Evolutionary conservation across 2,113 vertebrate species (phyloP), one percentile per base, ranked within the genome.

Genomic region (Paradisaea rubra): DNA sequence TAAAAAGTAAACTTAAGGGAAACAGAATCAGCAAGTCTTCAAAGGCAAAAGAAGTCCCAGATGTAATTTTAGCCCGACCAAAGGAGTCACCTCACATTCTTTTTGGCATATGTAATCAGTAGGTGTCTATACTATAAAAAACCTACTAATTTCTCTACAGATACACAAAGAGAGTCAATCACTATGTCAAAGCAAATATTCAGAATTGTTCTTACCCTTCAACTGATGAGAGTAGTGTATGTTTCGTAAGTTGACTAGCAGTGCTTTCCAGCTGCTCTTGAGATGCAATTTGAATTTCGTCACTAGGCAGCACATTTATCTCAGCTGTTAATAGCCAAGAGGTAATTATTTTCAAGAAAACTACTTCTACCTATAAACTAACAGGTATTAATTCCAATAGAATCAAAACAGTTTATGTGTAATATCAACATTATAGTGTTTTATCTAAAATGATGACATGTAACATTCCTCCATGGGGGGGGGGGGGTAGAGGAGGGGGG

Each of bases 261-360:
- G 49, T 82, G 93, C 61, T 53, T 83, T 91, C 96, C 81, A 66
- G 64, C 19, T 78, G 89, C 78, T 96, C 86, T 65, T 87, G 79
- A 93, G 47, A 28, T 23, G 37, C 61, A 84, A 9, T 56, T 65
- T 30, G 72, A 70, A 64, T 63, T 53, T 79, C 91, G 56, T 86
- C 77, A 72, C 50, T 74, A 92, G 88, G 60, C 27, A 69, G 76
- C 31, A 57, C 66, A 41, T 89, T 91, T 61, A 60, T 28, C 56
- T 93, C 96, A 91, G 86, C 98, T 98, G 94, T 92, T 94, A 81
- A 95, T 49, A 95, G 96, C 7, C 14, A 95, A 95, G 31, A 96
- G 17, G 68, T 35, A 89, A 68, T 89, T 64, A 52, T 47, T 92
- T 66, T 52, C 72, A 85, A 41, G 53, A 91, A 79, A 66, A 89